Conservation (phyloP, 2,797 vertebrate species). For the Aselliscus stoliczkanus region DNA sequence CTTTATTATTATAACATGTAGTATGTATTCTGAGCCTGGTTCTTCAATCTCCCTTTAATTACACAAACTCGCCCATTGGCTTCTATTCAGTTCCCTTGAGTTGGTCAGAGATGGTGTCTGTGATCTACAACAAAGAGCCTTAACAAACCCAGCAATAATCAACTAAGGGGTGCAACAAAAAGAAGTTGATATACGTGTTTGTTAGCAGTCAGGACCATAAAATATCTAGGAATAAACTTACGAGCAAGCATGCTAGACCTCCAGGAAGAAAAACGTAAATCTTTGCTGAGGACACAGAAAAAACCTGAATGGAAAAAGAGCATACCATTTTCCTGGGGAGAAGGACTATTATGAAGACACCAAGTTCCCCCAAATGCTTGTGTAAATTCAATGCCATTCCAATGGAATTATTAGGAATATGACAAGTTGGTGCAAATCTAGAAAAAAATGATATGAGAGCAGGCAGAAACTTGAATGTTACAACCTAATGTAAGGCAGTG, state of each 20-base stretch:
- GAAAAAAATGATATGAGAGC: neutral
- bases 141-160: constrained; percentile 42
- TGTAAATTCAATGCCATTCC: neutral
- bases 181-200: neutral
- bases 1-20: neutral
- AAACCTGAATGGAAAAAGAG: neutral
- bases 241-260: neutral
- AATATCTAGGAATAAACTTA: constrained; percentile 44
- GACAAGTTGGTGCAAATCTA: neutral
- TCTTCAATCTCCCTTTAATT: neutral
- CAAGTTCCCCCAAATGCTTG: neutral
- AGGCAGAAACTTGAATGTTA: neutral
- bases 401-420: neutral
- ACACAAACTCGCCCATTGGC: neutral
- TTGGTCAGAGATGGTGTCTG: neutral
- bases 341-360: neutral
- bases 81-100: neutral
- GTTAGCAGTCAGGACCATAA: constrained; percentile 47
- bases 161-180: constrained; percentile 48
- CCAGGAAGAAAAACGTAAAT: constrained; percentile 36
- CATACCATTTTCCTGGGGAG: neutral
- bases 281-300: neutral
- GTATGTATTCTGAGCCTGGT: neutral
- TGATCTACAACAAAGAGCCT: constrained; percentile 30
- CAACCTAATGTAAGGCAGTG: neutral